Evolutionary conservation across 2,888 invertebrate genomes (phyloP).

Genomic region (Willowsia nigromaculata): DNA sequence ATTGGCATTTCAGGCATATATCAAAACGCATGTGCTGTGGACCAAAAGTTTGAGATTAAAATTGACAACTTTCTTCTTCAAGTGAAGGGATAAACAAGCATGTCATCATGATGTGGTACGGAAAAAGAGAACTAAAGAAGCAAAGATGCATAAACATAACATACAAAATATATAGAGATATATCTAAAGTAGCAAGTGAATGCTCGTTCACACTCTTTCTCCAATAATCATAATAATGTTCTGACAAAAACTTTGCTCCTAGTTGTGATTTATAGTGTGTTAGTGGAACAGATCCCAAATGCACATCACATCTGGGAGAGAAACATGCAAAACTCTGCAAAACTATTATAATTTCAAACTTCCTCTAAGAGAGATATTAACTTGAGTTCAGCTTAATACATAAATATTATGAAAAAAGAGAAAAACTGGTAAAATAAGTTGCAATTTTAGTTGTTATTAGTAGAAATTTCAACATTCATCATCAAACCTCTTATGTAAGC

Average conservation of each 20-base stretch:
- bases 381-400: background rate
- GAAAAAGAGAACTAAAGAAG: background rate
- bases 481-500: background rate
- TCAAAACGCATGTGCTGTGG: background rate
- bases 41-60: conserved; percentile 8
- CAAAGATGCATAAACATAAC: background rate
- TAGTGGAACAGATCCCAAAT: background rate
- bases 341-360: background rate
- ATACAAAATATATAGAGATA: background rate
- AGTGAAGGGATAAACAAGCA: background rate
- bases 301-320: background rate
- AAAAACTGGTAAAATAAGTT: too few species aligned
- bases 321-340: conserved; percentile 17
- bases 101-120: background rate
- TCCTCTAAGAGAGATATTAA: background rate
- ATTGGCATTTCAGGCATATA: background rate
- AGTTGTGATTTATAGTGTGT: conserved; percentile 17
- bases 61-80: conserved; percentile 13
- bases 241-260: background rate
- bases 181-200: background rate
- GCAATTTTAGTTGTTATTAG: too few species aligned
- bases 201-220: background rate
- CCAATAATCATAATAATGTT: background rate
- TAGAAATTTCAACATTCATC: background rate
- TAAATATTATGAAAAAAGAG: too few species aligned